Base-by-base conservation (phyloP, 2,797 vertebrate genomes). In the Hyperoplus immaculatus region DNA sequence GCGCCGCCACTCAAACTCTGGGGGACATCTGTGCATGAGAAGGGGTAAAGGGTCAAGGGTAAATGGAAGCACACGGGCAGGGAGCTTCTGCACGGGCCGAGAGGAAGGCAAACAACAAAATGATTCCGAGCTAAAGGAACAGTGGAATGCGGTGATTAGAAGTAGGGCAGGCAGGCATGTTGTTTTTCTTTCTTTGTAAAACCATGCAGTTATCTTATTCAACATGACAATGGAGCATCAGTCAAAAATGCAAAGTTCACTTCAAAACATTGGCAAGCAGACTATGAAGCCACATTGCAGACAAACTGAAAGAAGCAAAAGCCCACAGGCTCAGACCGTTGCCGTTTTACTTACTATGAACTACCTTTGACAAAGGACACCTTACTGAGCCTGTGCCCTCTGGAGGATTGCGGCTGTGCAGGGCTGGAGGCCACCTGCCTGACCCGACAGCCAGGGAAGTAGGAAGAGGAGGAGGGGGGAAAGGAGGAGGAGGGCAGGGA, bases 271-370 rank as follows among this genome's bases (percentile, higher is more conserved):
- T 74, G 85, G 87, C 74, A 72, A 89, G 85, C 83, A 84, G 84
- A 85, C 82, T 74, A 65, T 47, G 72, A 72, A 49, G 80, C 82
- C 73, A 89, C 58, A 69, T 69, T 85, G 78, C 81, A 62, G 77
- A 87, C 88, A 80, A 72, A 86, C 59, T 53, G 62, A 75, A n/a
- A 41, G 63, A 74, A 75, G 87, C 83, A 78, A 79, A 83, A 68
- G 74, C 88, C 29, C 29, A 82, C 84, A 88, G 86, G 70, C 91
- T 85, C 89, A 43, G 63, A 77, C 39, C 8, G 29, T 67, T 9
- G 77, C 13, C 1, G 45, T 83, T 92, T 29, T 94, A 96, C 96
- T 96, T 95, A 96, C 94, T 96, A 95, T 82, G 91, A 95, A 89
- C 94, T 96, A 95, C 87, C 69, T 87, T 95, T 91, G 92, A 90